phyloP scores from a whole-genome alignment of 2,797 vertebrate genomes.

The Acrocephalus scirpaceus region DNA sequence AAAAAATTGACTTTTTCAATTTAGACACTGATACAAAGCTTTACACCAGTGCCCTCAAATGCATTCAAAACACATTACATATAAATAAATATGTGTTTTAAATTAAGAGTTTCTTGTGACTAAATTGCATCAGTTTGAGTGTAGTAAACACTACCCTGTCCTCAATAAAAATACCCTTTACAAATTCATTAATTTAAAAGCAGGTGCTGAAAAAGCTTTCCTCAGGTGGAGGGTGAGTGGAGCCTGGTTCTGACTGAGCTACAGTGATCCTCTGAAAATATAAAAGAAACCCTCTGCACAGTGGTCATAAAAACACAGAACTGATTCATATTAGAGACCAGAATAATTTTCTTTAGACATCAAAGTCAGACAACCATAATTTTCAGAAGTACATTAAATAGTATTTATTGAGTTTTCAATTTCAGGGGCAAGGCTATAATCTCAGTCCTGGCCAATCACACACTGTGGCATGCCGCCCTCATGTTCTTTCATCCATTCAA shows the following conservation, averaged over 20 bases:
- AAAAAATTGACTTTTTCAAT: background rate
- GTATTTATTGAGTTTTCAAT: slow-evolving; percentile 66
- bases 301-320: background rate
- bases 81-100: background rate
- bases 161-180: background rate
- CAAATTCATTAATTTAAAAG: background rate
- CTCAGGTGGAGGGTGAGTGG: background rate
- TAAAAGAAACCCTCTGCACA: background rate
- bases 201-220: background rate
- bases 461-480: background rate
- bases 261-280: background rate
- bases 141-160: background rate
- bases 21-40: background rate
- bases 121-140: background rate
- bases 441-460: background rate
- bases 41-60: background rate
- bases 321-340: background rate
- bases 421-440: slow-evolving; percentile 5
- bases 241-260: background rate
- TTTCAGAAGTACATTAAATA: slow-evolving; percentile 54
- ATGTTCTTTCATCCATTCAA: slow-evolving; percentile 13
- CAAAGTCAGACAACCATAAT: background rate
- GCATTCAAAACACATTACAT: background rate
- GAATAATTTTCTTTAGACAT: background rate
- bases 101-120: background rate